These are phyloP conservation scores for Brachypodius melanocephalos DNA, from an alignment of 2,113 vertebrate genomes.

Conservation along the genomic window DNA sequence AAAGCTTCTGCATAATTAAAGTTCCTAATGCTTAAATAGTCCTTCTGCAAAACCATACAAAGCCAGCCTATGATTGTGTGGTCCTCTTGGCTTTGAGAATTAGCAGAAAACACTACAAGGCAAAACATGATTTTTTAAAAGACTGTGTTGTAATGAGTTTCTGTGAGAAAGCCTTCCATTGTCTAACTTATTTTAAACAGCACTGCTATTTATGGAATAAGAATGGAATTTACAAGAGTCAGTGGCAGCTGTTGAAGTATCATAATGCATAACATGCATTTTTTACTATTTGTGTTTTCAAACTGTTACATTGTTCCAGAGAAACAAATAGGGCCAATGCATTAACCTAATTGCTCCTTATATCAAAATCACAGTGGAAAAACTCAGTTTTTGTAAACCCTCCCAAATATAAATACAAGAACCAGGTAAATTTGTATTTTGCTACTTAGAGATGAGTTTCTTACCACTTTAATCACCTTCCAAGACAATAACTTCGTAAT, in stretches of 20 bases:
- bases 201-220: neutral
- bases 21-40: slow-evolving; percentile 4
- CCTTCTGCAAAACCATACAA: slow-evolving; percentile 46
- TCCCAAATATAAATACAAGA: neutral
- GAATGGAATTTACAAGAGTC: neutral
- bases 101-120: slow-evolving; percentile 7
- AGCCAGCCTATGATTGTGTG: neutral
- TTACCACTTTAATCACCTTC: neutral
- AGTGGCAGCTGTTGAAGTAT: neutral
- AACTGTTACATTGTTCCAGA: neutral
- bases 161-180: neutral
- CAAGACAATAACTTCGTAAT: neutral
- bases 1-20: slow-evolving; percentile 52
- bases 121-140: slow-evolving; percentile 1
- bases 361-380: neutral
- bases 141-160: neutral
- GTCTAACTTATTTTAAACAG: slow-evolving; percentile 8
- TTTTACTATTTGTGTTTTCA: neutral
- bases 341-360: neutral
- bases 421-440: neutral
- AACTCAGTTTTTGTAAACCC: neutral
- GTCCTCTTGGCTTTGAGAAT: slow-evolving; percentile 16
- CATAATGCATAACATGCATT: neutral
- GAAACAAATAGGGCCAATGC: neutral
- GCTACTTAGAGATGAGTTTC: neutral